A percentile compares a stretch with the other conserved stretches of the same genome.
These are phyloP conservation scores for Caenorhabditis brenneri DNA, from an alignment of 1,140 invertebrate genomes.

Conservation along the genomic window DNA sequence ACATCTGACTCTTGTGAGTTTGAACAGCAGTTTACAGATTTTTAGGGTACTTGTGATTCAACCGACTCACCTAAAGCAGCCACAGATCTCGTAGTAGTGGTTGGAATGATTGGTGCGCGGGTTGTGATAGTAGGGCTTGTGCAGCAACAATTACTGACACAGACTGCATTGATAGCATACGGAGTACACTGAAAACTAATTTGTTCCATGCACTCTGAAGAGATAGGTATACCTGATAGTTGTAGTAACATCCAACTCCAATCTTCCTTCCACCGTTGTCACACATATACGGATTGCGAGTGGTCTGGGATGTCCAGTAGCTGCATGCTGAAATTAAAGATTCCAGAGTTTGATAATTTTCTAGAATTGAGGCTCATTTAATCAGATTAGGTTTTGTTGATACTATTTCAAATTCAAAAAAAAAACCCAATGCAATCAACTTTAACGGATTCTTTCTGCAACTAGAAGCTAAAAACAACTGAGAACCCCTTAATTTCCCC, in stretches of 20 bases:
- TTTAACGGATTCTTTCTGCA: no score
- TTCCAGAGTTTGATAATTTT: background rate
- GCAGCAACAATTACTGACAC: constrained; percentile 40
- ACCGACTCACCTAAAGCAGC: background rate
- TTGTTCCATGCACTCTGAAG: no score
- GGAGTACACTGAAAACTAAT: constrained; percentile 16
- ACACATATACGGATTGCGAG: constrained; percentile 34
- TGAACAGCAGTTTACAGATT: no score
- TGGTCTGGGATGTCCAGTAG: constrained; percentile 16
- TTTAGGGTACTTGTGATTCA: no score
- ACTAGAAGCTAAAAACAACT: no score
- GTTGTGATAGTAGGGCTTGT: constrained; percentile 8
- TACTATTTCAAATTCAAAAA: no score
- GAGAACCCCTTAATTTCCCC: no score
- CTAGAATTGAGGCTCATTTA: no score
- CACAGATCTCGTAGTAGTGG: background rate
- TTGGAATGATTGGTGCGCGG: constrained; percentile 19
- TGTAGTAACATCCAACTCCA: constrained; percentile 33
- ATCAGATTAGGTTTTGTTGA: no score
- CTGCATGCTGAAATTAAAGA: constrained; percentile 53
- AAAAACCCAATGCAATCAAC: no score
- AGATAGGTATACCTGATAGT: background rate
- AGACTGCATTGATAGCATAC: background rate
- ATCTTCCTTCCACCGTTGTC: constrained; percentile 56
- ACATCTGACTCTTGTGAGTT: no score